A percentile compares a stretch with the other conserved stretches of the same genome.
Evolutionary conservation across 1,140 invertebrate species (phyloP).

Genomic region (Hesperophylax magnus): DNA sequence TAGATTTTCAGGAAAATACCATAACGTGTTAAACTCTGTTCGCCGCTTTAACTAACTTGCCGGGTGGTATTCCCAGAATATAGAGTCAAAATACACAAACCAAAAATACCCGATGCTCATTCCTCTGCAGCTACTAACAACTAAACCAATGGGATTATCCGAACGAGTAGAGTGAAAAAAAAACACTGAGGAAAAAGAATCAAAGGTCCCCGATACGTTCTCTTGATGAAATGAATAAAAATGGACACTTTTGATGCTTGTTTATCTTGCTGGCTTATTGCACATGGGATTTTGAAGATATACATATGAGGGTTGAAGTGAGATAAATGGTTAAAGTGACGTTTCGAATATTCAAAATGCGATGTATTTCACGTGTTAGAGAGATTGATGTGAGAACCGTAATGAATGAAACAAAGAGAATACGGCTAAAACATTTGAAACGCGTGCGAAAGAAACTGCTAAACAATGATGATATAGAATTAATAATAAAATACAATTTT

Average conservation of each 20-base stretch:
- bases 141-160: not conserved
- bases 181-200: not conserved
- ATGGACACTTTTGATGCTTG: not conserved
- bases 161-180: not conserved
- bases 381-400: slow-evolving; percentile 6
- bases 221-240: too few species aligned
- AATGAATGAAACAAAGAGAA: not conserved
- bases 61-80: slow-evolving; percentile 1
- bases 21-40: too few species aligned
- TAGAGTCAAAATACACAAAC: not conserved
- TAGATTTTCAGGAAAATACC: too few species aligned
- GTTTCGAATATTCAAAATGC: slow-evolving; percentile 6
- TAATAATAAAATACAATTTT: too few species aligned
- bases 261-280: not conserved
- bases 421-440: not conserved
- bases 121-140: not conserved
- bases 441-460: too few species aligned
- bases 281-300: not conserved
- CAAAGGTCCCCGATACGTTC: too few species aligned
- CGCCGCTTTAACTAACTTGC: not conserved
- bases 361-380: not conserved
- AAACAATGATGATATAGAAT: too few species aligned
- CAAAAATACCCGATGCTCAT: slow-evolving; percentile 7
- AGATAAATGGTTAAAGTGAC: not conserved
- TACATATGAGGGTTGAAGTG: not conserved